Conservation (phyloP, 2,888 invertebrate genomes). For the Lasioglossum oenotherae region DNA sequence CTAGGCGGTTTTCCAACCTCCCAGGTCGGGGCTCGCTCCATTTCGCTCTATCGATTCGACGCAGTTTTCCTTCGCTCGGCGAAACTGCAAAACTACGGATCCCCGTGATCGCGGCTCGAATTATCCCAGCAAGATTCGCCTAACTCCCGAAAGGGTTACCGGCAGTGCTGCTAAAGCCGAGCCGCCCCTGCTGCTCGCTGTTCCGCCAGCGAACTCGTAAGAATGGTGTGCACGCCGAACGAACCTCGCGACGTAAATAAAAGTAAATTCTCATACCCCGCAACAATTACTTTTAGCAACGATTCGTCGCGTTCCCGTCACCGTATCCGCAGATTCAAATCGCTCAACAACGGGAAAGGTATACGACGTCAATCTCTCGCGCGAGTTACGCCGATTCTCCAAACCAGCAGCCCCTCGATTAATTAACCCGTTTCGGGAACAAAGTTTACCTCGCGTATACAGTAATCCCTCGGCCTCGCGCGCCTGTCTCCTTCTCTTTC, state of each 20-base stretch:
- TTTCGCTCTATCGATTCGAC: constrained; percentile 58
- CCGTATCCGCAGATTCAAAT: background rate
- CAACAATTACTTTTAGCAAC: background rate
- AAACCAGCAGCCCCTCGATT: constrained; percentile 43
- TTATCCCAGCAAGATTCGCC: constrained; percentile 16
- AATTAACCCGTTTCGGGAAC: constrained; percentile 40
- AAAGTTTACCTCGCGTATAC: constrained; percentile 40
- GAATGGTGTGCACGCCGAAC: background rate
- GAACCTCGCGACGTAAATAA: background rate
- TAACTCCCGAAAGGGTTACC: background rate
- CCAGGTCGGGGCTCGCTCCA: constrained; percentile 17
- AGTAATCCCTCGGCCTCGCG: constrained; percentile 31
- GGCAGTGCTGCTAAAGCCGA: background rate
- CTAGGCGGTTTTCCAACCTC: constrained; percentile 49
- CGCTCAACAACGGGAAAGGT: background rate
- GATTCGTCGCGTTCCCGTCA: background rate
- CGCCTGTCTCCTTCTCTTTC: background rate
- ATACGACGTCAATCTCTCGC: background rate
- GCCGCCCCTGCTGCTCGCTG: background rate
- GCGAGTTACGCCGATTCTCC: constrained; percentile 11
- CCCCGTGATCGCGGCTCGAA: constrained; percentile 20
- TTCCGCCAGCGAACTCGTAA: background rate
- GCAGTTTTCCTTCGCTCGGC: constrained; percentile 30
- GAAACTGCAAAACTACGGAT: constrained; percentile 28
- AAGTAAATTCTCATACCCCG: background rate